Conservation (phyloP, 2,113 vertebrate species). For the Fulmarus glacialis region DNA sequence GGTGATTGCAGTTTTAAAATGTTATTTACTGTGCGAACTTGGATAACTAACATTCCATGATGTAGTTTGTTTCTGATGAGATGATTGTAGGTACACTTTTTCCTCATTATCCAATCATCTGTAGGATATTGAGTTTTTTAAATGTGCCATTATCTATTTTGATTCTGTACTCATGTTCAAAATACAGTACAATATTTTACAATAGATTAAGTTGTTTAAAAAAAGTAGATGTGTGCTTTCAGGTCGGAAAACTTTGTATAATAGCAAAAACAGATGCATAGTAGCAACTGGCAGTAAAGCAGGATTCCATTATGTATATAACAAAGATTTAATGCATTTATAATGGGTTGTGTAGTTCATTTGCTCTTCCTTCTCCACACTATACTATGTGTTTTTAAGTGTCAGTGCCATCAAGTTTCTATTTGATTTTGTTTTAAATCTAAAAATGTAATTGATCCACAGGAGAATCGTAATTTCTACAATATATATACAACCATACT, state of each 20-base stretch:
- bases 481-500: conserved; percentile 68
- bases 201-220: conserved; percentile 81
- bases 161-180: conserved; percentile 83
- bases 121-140: conserved; percentile 88
- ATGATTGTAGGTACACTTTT: conserved; percentile 92
- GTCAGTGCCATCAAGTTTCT: conserved; percentile 73
- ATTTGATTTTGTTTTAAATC: conserved; percentile 72
- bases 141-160: conserved; percentile 91
- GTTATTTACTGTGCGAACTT: conserved; percentile 83
- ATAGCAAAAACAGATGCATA: conserved; percentile 79
- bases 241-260: conserved; percentile 78
- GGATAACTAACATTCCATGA: conserved; percentile 91
- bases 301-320: conserved; percentile 83
- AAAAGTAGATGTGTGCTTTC: conserved; percentile 78
- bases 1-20: conserved; percentile 81
- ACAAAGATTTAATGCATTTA: conserved; percentile 77
- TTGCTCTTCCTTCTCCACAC: conserved; percentile 73
- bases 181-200: conserved; percentile 86
- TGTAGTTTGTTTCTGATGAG: conserved; percentile 90
- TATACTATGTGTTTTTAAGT: conserved; percentile 68
- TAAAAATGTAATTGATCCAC: conserved; percentile 71
- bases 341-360: conserved; percentile 78
- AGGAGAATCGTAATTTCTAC: conserved; percentile 57
- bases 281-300: conserved; percentile 81
- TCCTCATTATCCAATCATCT: conserved; percentile 87